phyloP scores from a whole-genome alignment of 2,113 vertebrate species.

The Cariama cristata region DNA sequence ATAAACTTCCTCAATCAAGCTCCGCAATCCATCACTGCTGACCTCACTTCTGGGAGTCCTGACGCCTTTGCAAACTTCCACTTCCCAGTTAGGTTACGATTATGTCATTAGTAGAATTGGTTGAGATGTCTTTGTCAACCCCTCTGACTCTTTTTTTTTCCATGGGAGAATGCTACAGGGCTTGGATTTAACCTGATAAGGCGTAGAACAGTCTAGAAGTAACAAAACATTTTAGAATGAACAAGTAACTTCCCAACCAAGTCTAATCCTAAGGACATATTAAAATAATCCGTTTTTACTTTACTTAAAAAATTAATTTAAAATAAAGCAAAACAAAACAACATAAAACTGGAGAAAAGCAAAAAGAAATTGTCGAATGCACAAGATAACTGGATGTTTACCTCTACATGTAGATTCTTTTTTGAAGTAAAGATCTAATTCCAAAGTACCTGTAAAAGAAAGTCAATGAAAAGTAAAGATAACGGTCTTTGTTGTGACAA shows the following conservation, averaged over 20 bases:
- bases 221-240: background rate
- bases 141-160: background rate
- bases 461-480: background rate
- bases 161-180: background rate
- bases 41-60: background rate
- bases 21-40: background rate
- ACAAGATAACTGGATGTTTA: background rate
- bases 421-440: background rate
- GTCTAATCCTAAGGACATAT: background rate
- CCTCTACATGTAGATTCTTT: rapidly evolving
- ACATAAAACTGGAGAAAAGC: background rate
- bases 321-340: background rate
- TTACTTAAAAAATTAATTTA: background rate
- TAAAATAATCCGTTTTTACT: background rate
- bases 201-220: background rate
- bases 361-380: background rate
- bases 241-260: background rate
- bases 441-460: background rate
- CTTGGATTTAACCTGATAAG: background rate
- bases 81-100: background rate
- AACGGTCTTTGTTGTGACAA: background rate
- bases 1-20: background rate
- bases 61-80: background rate
- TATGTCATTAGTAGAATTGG: background rate
- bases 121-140: background rate